Conservation (phyloP, 2,797 vertebrate genomes). For the Macropus fuliginosus region DNA sequence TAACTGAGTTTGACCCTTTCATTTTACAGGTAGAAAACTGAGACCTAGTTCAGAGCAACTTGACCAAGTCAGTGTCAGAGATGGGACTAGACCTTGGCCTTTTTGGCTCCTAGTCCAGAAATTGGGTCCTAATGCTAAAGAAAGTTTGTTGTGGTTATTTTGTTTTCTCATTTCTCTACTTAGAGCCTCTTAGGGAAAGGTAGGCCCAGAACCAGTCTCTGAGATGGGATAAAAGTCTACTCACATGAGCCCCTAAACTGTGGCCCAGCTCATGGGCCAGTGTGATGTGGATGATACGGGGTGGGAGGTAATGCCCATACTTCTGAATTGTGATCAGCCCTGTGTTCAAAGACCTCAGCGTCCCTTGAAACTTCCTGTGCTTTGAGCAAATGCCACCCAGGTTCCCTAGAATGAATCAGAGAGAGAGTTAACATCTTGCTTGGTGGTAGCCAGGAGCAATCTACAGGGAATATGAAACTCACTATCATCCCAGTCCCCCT, state of each 20-base stretch:
- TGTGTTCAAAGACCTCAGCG: slow-evolving; percentile 85
- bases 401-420: slow-evolving; percentile 82
- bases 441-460: neutral
- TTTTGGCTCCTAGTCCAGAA: neutral
- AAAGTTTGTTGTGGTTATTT: neutral
- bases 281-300: slow-evolving; percentile 87
- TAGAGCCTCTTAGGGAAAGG: neutral
- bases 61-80: neutral
- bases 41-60: neutral
- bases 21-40: neutral
- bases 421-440: neutral
- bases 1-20: neutral
- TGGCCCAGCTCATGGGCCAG: slow-evolving; percentile 91
- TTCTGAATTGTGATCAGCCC: slow-evolving; percentile 90
- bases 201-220: neutral
- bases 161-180: neutral
- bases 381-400: slow-evolving; percentile 89
- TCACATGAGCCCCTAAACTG: slow-evolving; percentile 90
- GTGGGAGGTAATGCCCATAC: slow-evolving; percentile 86
- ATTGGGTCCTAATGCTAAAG: neutral
- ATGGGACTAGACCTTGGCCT: neutral
- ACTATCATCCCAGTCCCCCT: neutral
- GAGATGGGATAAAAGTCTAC: slow-evolving; percentile 67
- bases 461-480: neutral
- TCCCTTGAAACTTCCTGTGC: slow-evolving; percentile 59